Conservation (phyloP, 2,888 invertebrate genomes). For the Catonia carolina region DNA sequence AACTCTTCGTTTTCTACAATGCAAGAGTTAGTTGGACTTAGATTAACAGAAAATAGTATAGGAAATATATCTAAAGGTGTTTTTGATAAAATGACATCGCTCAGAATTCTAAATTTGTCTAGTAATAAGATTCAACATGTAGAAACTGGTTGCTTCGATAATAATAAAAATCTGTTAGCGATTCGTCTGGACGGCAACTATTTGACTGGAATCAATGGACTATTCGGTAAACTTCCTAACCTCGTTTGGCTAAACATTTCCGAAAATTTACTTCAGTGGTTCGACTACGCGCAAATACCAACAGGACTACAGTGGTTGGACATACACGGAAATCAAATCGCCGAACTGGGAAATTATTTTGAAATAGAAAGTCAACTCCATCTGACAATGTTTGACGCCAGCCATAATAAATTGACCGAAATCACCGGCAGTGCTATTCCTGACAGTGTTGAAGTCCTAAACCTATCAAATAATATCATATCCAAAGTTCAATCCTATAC, state of each 20-base stretch:
- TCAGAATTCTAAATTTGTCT: constrained; percentile 77
- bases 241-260: constrained; percentile 81
- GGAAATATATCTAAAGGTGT: constrained; percentile 71
- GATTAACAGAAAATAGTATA: constrained; percentile 79
- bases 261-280: constrained; percentile 74
- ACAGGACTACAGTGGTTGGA: constrained; percentile 78
- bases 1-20: constrained; percentile 75
- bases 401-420: constrained; percentile 72
- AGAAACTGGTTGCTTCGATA: constrained; percentile 70
- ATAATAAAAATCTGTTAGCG: constrained; percentile 68
- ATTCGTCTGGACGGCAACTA: constrained; percentile 77
- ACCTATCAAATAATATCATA: constrained; percentile 73
- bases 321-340: constrained; percentile 76
- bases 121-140: constrained; percentile 74
- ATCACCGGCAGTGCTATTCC: constrained; percentile 77
- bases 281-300: constrained; percentile 80
- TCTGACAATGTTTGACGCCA: constrained; percentile 73
- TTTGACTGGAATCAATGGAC: constrained; percentile 66
- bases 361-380: constrained; percentile 74
- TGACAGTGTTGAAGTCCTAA: constrained; percentile 70
- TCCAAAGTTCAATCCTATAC: constrained; percentile 79
- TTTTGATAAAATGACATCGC: constrained; percentile 66
- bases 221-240: constrained; percentile 73
- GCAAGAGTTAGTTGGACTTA: constrained; percentile 70
- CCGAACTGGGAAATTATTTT: constrained; percentile 75